These are phyloP conservation scores for Heliconius melpomene DNA, from an alignment of 1,140 invertebrate species.

Conservation along the genomic window DNA sequence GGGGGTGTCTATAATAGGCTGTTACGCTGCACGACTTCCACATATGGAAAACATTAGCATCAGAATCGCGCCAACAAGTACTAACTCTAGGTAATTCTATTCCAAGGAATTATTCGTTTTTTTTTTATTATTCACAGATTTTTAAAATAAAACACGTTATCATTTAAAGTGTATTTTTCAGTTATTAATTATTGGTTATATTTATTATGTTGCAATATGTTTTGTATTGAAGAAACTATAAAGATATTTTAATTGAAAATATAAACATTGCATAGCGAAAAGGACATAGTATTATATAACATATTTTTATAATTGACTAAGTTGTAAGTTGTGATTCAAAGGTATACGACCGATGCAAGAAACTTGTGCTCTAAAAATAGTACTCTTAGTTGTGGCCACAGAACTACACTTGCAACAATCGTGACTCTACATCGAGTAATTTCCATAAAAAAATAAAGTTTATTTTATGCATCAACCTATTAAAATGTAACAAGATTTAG, in stretches of 20 bases:
- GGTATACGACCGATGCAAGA: slow-evolving; percentile 43
- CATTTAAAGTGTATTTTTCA: neutral
- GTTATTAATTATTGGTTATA: no score
- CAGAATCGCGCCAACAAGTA: neutral
- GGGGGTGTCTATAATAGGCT: slow-evolving; percentile 28
- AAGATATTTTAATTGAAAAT: neutral
- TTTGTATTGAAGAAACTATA: no score
- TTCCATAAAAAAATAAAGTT: neutral
- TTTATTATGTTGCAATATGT: no score
- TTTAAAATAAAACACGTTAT: no score
- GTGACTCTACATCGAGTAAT: neutral
- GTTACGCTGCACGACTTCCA: slow-evolving; percentile 26
- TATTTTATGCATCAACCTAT: neutral
- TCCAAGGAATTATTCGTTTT: neutral
- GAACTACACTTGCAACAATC: neutral
- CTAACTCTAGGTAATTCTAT: slow-evolving; percentile 13
- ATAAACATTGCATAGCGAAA: neutral
- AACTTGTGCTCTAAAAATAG: slow-evolving; percentile 45
- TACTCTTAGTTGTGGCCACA: slow-evolving; percentile 22
- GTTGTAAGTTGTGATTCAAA: slow-evolving; percentile 24
- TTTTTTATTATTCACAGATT: neutral
- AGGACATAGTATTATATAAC: neutral
- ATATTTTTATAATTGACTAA: slow-evolving; percentile 10
- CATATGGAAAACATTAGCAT: slow-evolving; percentile 25
- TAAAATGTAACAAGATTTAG: neutral